A percentile compares a stretch with the other conserved stretches of the same genome.
phyloP scores from a whole-genome alignment of 1,140 invertebrate genomes.

The Drosophila ohnishii region DNA sequence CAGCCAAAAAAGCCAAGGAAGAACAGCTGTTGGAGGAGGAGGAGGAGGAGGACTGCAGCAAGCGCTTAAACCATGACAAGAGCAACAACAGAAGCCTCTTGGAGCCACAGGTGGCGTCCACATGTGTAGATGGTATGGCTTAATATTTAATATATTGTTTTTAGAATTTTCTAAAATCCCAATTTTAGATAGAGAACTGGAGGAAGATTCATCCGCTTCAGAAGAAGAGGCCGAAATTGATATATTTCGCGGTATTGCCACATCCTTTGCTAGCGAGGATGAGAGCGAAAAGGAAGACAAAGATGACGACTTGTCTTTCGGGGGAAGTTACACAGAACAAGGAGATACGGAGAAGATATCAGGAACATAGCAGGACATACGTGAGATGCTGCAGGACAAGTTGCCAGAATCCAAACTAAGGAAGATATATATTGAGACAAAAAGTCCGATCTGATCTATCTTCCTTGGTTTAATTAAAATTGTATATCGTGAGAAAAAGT shows the following conservation, averaged over 20 bases:
- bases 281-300: background rate
- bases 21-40: background rate
- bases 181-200: conserved; percentile 12
- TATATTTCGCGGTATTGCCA: conserved; percentile 15
- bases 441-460: too few species aligned
- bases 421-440: too few species aligned
- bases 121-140: conserved; percentile 45
- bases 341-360: background rate
- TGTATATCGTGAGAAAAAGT: too few species aligned
- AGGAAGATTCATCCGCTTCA: background rate
- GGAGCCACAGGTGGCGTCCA: background rate
- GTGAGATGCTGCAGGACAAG: too few species aligned
- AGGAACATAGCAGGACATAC: too few species aligned
- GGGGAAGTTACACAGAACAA: background rate
- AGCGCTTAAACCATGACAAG: background rate
- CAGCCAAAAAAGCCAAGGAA: background rate
- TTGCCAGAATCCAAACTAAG: too few species aligned
- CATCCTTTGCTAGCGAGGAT: conserved; percentile 11
- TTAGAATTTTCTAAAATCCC: too few species aligned
- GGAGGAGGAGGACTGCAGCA: background rate
- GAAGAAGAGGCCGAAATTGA: conserved; percentile 3
- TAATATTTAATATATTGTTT: background rate
- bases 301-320: background rate
- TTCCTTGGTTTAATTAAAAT: too few species aligned
- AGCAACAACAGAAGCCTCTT: background rate